Evolutionary conservation across 2,113 vertebrate genomes (phyloP), one percentile per base, ranked within the genome.

Genomic region (Pantherophis guttatus): DNA sequence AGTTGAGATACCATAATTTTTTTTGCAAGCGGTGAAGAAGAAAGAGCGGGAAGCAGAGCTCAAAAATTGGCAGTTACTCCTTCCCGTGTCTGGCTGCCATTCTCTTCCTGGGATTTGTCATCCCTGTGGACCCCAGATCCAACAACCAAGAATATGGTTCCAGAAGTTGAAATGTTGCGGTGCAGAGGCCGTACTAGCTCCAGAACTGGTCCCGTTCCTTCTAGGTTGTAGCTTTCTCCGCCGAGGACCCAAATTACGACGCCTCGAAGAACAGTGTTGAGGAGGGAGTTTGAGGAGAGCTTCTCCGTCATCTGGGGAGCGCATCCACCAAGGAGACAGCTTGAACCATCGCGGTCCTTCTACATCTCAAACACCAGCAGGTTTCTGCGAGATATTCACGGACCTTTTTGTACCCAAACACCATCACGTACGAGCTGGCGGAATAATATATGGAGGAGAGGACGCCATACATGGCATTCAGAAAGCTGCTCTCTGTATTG

Each of bases 391-490:
- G 59, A 4, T 94, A 58, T 11, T 92, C 62, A 12, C 92, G 88
- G 23, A 93, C 90, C 33, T 94, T 92, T 59, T 85, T 86, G 90
- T 96, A 95, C 21, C 92, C 95, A 62, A 96, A 93, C 44, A 93
- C 90, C 33, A 92, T 57, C 17, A 93, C 90, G 5, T 89, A 95
- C 0, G 93, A 96, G 10, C 94, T 95, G 87, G 85, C 52, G 0
- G 95, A 94, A 48, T 94, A 95, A 93, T 54, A 96, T 26, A 95
- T 39, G 5, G 59, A 95, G 59, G 92, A 94, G 53, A 96, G n/a
- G 1, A 93, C 65, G 52, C 94, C 8, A 0, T 75, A 94, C 12
- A 94, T 33, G 4, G 52, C 86, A 0, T 48, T 59, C n/a, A 95
- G 94, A 75, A 93, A 24, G 8, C 90, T 57, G 48, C 58, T 94